A percentile compares a stretch with the other conserved stretches of the same genome.
These are phyloP conservation scores for Muscicapa striata DNA, from an alignment of 2,797 vertebrate species.

Conservation along the genomic window DNA sequence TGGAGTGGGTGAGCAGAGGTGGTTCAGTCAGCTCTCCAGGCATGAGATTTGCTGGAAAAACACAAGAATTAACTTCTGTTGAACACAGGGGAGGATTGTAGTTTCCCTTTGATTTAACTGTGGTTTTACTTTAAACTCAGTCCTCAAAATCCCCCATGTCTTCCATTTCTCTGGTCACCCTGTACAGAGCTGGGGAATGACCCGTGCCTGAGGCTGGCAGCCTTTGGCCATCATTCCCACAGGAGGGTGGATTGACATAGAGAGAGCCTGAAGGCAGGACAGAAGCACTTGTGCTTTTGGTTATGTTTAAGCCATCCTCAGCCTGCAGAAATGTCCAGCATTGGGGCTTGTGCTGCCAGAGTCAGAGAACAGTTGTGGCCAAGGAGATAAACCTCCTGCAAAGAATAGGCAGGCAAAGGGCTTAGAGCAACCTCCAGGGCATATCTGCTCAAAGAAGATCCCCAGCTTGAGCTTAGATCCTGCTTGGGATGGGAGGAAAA, in stretches of 20 bases:
- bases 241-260: neutral
- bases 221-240: accelerated
- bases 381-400: neutral
- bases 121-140: neutral
- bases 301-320: neutral
- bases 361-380: neutral
- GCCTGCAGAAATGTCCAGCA: neutral
- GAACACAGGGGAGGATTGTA: neutral
- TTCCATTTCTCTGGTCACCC: neutral
- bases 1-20: accelerated
- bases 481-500: conserved; percentile 20
- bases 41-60: neutral
- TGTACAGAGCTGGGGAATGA: neutral
- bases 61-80: neutral
- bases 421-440: neutral
- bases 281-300: neutral
- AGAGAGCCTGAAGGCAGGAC: neutral
- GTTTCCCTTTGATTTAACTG: neutral
- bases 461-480: conserved; percentile 4
- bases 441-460: neutral
- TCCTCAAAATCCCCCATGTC: neutral
- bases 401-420: neutral
- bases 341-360: neutral
- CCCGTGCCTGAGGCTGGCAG: neutral
- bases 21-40: neutral